phyloP scores from a whole-genome alignment of 1,140 invertebrate genomes.

The Mercenaria mercenaria region DNA sequence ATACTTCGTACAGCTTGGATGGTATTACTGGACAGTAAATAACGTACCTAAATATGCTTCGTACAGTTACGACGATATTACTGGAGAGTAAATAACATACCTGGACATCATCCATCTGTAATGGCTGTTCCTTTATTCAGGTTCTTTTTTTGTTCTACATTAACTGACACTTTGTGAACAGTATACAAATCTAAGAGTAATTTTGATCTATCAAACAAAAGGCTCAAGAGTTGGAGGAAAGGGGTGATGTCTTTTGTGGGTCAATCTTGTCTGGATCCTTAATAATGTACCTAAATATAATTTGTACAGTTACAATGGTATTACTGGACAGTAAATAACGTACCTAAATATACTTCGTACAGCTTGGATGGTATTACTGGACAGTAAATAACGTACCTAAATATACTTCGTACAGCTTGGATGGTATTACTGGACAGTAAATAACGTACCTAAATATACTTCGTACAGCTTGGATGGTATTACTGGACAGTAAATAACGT shows the following conservation, averaged over 20 bases:
- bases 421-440: not conserved
- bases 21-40: slow-evolving; percentile 87
- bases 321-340: slow-evolving; percentile 91
- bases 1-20: not conserved
- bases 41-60: slow-evolving; percentile 92
- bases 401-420: slow-evolving; percentile 82
- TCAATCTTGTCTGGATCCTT: too few species aligned
- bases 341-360: slow-evolving; percentile 80
- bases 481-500: slow-evolving; percentile 87
- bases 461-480: not conserved
- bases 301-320: slow-evolving; percentile 99
- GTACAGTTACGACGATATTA: too few species aligned
- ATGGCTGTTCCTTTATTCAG: too few species aligned
- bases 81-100: slow-evolving; percentile 87
- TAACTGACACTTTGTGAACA: too few species aligned
- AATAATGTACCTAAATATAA: slow-evolving; percentile 99
- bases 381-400: slow-evolving; percentile 90
- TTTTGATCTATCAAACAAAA: too few species aligned
- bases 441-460: not conserved
- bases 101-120: too few species aligned
- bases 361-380: too few species aligned
- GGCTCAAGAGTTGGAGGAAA: too few species aligned
- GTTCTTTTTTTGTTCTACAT: too few species aligned
- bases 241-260: too few species aligned
- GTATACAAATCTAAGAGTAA: too few species aligned